Conservation (phyloP, 2,888 invertebrate species). For the Malacosoma neustria region DNA sequence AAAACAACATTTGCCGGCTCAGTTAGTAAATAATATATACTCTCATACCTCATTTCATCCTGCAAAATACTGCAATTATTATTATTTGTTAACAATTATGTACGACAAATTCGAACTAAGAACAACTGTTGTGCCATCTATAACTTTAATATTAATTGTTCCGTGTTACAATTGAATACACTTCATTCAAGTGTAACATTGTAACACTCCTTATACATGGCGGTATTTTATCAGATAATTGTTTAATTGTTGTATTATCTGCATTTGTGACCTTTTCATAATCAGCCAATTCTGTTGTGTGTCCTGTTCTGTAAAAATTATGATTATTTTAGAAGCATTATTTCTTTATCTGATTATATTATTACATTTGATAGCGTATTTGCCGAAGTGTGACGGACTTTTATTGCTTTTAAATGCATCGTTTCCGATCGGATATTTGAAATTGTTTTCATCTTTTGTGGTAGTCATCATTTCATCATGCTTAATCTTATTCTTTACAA, state of each 20-base stretch:
- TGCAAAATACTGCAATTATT: too few relatives aligned
- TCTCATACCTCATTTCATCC: too few relatives aligned
- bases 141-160: neutral
- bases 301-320: neutral
- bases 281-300: slow-evolving; percentile 8
- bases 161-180: too few relatives aligned
- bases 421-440: neutral
- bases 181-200: neutral
- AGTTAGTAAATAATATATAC: too few relatives aligned
- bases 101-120: too few relatives aligned
- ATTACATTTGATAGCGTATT: neutral
- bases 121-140: neutral
- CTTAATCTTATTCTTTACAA: too few relatives aligned
- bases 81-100: too few relatives aligned
- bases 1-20: too few relatives aligned
- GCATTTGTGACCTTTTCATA: slow-evolving; percentile 5
- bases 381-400: neutral
- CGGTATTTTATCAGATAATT: slow-evolving; percentile 2
- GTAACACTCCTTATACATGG: slow-evolving; percentile 1
- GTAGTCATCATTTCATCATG: too few relatives aligned
- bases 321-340: neutral
- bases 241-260: slow-evolving; percentile 3
- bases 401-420: neutral
- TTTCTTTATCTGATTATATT: neutral
- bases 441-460: too few relatives aligned